phyloP scores from a whole-genome alignment of 2,888 invertebrate species.

The Disparrhopalites patrizii region DNA sequence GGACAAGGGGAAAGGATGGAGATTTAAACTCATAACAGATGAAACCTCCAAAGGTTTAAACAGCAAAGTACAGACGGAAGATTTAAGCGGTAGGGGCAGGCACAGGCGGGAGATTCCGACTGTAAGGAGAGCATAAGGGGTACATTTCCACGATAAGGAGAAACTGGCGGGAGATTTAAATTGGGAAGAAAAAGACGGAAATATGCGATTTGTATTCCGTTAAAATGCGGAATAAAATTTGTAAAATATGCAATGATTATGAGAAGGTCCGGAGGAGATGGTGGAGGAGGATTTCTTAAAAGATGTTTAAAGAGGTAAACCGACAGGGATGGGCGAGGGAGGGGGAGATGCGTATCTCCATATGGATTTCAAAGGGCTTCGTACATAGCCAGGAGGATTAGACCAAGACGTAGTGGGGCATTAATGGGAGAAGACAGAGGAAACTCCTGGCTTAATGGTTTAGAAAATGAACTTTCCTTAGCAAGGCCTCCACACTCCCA shows the following conservation, averaged over 20 bases:
- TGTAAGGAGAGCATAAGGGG: too few relatives aligned
- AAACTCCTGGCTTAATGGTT: slow-evolving; percentile 47
- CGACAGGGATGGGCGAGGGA: too few relatives aligned
- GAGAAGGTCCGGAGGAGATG: neutral
- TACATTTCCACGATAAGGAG: too few relatives aligned
- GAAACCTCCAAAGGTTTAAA: too few relatives aligned
- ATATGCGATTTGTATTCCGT: slow-evolving; percentile 19
- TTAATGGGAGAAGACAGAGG: slow-evolving; percentile 37
- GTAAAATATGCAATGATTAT: slow-evolving; percentile 17
- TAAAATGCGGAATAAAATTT: slow-evolving; percentile 17
- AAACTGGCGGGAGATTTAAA: slow-evolving; percentile 4
- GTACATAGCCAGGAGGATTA: slow-evolving; percentile 26
- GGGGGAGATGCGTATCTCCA: neutral
- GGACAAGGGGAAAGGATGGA: too few relatives aligned
- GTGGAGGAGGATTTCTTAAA: neutral
- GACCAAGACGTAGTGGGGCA: slow-evolving; percentile 29
- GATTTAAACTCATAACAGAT: too few relatives aligned
- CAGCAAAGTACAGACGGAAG: too few relatives aligned
- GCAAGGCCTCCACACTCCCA: neutral
- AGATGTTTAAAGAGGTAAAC: too few relatives aligned
- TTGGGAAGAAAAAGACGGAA: neutral
- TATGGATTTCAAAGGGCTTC: neutral
- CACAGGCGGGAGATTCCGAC: too few relatives aligned
- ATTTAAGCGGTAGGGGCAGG: too few relatives aligned
- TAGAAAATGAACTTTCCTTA: slow-evolving; percentile 47